These are phyloP conservation scores for Tethea ocularis DNA, from an alignment of 2,888 invertebrate species.

Conservation along the genomic window DNA sequence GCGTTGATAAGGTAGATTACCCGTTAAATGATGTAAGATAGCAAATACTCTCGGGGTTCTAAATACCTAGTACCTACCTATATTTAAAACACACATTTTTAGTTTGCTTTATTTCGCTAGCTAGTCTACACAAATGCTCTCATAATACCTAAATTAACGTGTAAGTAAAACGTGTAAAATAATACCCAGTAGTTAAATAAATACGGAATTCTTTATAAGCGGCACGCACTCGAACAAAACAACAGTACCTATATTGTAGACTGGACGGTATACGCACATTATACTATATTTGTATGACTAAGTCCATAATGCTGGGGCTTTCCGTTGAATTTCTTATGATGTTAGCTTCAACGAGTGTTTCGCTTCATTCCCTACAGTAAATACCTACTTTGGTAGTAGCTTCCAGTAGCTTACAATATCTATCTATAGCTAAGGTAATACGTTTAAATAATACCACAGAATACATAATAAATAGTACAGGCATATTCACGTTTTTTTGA, in stretches of 20 bases:
- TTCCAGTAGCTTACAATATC: background rate
- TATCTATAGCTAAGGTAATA: no score
- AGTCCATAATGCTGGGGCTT: conserved; percentile 30
- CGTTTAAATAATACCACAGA: no score
- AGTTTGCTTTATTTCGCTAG: background rate
- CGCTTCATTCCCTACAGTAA: conserved; percentile 14
- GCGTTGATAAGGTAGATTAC: no score
- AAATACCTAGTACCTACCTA: no score
- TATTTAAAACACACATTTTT: no score
- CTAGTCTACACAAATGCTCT: background rate
- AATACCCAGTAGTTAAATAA: background rate
- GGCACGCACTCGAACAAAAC: conserved; percentile 3
- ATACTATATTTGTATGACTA: conserved; percentile 4
- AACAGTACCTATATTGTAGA: background rate
- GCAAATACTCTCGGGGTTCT: no score
- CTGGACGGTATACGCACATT: background rate
- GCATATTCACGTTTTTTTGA: no score
- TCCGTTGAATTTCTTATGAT: conserved; percentile 48
- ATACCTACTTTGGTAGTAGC: background rate
- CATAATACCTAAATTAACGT: background rate
- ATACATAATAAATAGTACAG: no score
- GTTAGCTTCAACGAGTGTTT: conserved; percentile 37
- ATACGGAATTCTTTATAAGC: conserved; percentile 4
- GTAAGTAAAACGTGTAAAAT: conserved; percentile 3
- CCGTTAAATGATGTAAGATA: no score